Conservation (phyloP, 2,113 vertebrate genomes). For the Cyprinus carpio region DNA sequence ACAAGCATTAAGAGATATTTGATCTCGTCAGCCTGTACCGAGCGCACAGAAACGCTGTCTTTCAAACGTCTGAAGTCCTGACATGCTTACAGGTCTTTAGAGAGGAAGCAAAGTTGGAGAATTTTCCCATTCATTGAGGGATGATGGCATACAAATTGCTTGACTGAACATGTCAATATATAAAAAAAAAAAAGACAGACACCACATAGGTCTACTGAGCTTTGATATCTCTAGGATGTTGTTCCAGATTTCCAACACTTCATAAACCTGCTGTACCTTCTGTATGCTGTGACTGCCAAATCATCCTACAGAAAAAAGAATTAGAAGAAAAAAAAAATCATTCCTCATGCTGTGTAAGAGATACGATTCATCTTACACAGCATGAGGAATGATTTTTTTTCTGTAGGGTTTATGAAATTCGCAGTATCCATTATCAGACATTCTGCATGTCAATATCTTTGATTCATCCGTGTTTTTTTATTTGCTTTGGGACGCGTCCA, state of each 20-base stretch:
- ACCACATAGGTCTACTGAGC: not conserved
- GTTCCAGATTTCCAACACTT: conserved; percentile 26
- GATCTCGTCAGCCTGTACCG: conserved; percentile 32
- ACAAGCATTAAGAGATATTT: conserved; percentile 47
- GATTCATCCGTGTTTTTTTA: conserved; percentile 17
- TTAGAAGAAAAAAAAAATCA: not conserved
- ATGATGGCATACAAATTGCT: conserved; percentile 26
- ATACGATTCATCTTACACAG: not conserved
- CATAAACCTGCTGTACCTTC: conserved; percentile 34
- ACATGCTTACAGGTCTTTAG: conserved; percentile 34
- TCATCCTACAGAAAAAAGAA: conserved; percentile 2
- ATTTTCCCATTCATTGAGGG: conserved; percentile 27
- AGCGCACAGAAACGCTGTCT: conserved; percentile 23
- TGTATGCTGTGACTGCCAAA: conserved; percentile 24
- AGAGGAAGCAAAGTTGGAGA: conserved; percentile 11
- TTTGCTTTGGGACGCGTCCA: conserved; percentile 56
- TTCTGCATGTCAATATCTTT: conserved; percentile 37
- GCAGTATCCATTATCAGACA: conserved; percentile 36
- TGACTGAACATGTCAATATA: conserved; percentile 37
- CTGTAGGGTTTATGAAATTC: not conserved
- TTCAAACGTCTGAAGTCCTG: conserved; percentile 20
- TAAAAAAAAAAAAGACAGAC: conserved; percentile 5
- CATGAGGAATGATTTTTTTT: too few species aligned
- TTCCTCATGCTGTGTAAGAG: conserved; percentile 15
- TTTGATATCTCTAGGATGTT: not conserved